phyloP scores from a whole-genome alignment of 1,140 invertebrate genomes.

The Nymphalis io region DNA sequence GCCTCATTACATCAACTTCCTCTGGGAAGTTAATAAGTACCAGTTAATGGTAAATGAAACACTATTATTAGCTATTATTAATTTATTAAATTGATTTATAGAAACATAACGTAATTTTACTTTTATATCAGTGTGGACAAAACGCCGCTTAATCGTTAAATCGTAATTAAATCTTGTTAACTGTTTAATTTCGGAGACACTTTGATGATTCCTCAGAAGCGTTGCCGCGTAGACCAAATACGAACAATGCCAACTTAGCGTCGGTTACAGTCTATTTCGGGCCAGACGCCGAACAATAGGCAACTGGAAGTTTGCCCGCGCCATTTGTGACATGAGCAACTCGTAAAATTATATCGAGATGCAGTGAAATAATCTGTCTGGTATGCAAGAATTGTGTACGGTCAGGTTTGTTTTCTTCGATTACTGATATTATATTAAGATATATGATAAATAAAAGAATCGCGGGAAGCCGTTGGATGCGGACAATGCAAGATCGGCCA shows the following conservation, averaged over 20 bases:
- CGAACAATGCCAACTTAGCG: neutral
- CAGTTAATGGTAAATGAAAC: too few relatives aligned
- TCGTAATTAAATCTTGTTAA: neutral
- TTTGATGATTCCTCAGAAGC: neutral
- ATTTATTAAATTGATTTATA: too few relatives aligned
- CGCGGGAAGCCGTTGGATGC: too few relatives aligned
- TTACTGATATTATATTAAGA: neutral
- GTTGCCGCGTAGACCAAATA: slow-evolving; percentile 18
- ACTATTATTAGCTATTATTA: too few relatives aligned
- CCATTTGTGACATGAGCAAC: neutral
- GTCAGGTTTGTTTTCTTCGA: neutral
- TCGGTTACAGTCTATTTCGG: slow-evolving; percentile 21
- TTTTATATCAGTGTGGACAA: too few relatives aligned
- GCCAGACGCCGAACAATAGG: slow-evolving; percentile 26
- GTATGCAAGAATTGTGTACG: neutral
- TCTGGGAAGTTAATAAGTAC: too few relatives aligned
- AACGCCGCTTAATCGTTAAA: neutral
- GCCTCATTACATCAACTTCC: too few relatives aligned
- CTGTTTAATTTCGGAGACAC: neutral
- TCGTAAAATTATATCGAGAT: slow-evolving; percentile 26
- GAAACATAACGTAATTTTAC: too few relatives aligned
- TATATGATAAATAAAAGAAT: neutral
- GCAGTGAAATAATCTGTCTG: slow-evolving; percentile 15
- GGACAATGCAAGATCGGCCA: too few relatives aligned
- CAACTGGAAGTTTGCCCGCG: slow-evolving; percentile 16